Evolutionary conservation across 1,140 invertebrate genomes (phyloP).

Genomic region (Ceratosolen fusciceps): DNA sequence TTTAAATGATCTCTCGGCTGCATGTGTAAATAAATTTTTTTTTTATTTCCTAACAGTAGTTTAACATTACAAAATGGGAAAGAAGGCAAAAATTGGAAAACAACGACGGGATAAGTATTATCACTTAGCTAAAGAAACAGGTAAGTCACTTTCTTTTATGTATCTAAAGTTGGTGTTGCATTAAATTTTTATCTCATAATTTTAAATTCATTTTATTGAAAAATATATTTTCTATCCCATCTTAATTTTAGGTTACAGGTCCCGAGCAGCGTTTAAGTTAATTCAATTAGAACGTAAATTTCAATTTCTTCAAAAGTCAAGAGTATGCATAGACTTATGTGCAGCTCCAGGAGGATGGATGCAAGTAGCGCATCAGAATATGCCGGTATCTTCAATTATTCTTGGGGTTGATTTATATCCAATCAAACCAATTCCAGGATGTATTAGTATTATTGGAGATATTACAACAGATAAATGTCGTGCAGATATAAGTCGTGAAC

Average conservation of each 20-base stretch:
- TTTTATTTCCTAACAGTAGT: slow-evolving; percentile 1
- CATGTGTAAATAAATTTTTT: not conserved
- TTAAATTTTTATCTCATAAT: not conserved
- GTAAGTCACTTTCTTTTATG: slow-evolving; percentile 71
- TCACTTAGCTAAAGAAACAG: slow-evolving; percentile 98
- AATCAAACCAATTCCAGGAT: slow-evolving; percentile 93
- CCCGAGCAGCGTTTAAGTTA: slow-evolving; percentile 98
- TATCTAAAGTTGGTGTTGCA: not conserved
- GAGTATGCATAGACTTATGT: slow-evolving; percentile 97
- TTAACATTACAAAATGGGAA: slow-evolving; percentile 87
- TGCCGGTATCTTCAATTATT: slow-evolving; percentile 96
- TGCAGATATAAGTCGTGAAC: slow-evolving; percentile 83
- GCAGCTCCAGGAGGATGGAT: slow-evolving; percentile 99
- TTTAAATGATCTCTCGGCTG: not conserved
- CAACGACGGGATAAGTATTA: slow-evolving; percentile 98
- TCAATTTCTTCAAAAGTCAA: slow-evolving; percentile 95
- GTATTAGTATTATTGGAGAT: slow-evolving; percentile 91
- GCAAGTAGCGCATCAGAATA: slow-evolving; percentile 98
- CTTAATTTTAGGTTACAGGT: slow-evolving; percentile 85
- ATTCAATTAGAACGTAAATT: slow-evolving; percentile 98
- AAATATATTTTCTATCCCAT: slow-evolving; percentile 21
- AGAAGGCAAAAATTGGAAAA: slow-evolving; percentile 97
- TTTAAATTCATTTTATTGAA: not conserved
- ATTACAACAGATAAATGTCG: slow-evolving; percentile 96
- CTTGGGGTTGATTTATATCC: slow-evolving; percentile 97